These are phyloP conservation scores for Pagetopsis macropterus DNA, from an alignment of 2,797 vertebrate species.

Conservation along the genomic window DNA sequence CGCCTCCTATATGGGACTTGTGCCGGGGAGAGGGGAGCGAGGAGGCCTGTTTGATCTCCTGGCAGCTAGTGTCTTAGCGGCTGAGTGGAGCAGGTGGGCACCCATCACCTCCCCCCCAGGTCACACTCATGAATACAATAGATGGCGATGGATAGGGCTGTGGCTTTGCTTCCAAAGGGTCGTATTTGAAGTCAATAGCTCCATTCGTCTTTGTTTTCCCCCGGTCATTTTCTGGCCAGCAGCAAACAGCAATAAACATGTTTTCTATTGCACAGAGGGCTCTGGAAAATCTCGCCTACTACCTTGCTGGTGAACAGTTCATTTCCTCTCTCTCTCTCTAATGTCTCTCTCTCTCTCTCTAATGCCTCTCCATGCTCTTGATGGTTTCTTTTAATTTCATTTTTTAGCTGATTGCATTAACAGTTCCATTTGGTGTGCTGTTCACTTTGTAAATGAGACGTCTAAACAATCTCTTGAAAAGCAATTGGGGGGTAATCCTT, in stretches of 20 bases:
- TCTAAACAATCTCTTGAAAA: slow-evolving; percentile 35
- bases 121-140: slow-evolving; percentile 76
- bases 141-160: slow-evolving; percentile 65
- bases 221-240: slow-evolving; percentile 60
- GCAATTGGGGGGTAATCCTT: slow-evolving; percentile 43
- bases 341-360: not conserved
- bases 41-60: slow-evolving; percentile 72
- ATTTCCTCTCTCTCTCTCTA: no score
- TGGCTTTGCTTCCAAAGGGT: slow-evolving; percentile 68
- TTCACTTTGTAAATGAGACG: slow-evolving; percentile 39
- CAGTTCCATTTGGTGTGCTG: not conserved
- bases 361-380: not conserved
- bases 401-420: slow-evolving; percentile 17
- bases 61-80: slow-evolving; percentile 63
- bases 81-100: slow-evolving; percentile 74
- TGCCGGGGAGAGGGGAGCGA: slow-evolving; percentile 42
- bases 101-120: slow-evolving; percentile 52
- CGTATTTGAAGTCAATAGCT: slow-evolving; percentile 74
- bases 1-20: slow-evolving; percentile 66
- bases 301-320: slow-evolving; percentile 1
- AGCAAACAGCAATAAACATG: slow-evolving; percentile 59
- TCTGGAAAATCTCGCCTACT: slow-evolving; percentile 19
- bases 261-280: slow-evolving; percentile 40
- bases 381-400: slow-evolving; percentile 15
- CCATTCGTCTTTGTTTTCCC: slow-evolving; percentile 74